These are phyloP conservation scores for Cacoxenus indagator DNA, from an alignment of 2,888 invertebrate genomes.

Conservation along the genomic window DNA sequence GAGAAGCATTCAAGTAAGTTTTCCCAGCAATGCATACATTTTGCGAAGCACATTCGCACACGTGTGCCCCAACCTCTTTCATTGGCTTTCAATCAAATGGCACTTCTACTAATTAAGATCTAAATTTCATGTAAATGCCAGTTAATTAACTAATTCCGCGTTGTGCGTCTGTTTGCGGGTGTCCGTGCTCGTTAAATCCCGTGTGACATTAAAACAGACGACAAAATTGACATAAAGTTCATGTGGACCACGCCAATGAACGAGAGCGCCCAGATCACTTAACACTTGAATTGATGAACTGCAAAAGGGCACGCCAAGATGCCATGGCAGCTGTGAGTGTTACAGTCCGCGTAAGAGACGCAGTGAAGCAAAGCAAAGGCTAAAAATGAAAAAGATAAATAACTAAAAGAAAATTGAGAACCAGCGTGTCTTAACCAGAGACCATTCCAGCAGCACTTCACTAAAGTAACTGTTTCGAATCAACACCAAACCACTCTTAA, in stretches of 20 bases:
- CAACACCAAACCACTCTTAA: neutral
- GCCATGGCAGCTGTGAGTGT: too few relatives aligned
- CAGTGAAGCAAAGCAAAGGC: slow-evolving; percentile 44
- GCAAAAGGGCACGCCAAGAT: neutral
- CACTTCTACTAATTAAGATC: neutral
- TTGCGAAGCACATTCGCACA: too few relatives aligned
- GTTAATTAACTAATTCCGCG: slow-evolving; percentile 12
- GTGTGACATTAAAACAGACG: slow-evolving; percentile 1
- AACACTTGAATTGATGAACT: slow-evolving; percentile 1
- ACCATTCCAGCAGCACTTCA: neutral
- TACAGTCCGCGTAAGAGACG: neutral
- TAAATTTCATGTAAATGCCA: slow-evolving; percentile 9
- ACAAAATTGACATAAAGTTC: slow-evolving; percentile 8
- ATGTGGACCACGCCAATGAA: neutral
- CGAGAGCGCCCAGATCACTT: neutral
- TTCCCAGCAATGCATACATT: too few relatives aligned
- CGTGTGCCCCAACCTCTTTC: too few relatives aligned
- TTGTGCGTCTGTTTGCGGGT: neutral
- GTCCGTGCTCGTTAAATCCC: neutral
- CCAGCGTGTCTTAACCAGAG: neutral
- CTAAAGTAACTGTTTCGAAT: neutral
- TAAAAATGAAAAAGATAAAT: slow-evolving; percentile 57
- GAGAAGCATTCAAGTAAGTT: too few relatives aligned
- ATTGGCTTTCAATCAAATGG: neutral
- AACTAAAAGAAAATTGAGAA: slow-evolving; percentile 25